phyloP scores from a whole-genome alignment of 2,113 vertebrate species.

The Hymenochirus boettgeri region DNA sequence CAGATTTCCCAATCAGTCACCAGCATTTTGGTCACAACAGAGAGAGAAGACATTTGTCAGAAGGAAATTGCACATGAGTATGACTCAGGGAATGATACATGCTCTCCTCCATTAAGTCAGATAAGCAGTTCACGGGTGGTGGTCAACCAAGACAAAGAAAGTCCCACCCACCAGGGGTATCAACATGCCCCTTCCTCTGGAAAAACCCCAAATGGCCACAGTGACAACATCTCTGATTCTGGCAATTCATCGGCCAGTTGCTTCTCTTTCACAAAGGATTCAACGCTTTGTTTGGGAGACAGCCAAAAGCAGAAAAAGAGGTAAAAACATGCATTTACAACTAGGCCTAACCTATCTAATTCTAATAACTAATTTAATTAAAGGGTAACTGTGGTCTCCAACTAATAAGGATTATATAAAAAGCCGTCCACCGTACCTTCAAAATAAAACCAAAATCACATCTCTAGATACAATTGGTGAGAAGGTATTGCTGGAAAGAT shows the following conservation, averaged over 20 bases:
- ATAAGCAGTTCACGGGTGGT: constrained; percentile 71
- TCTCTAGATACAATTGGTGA: no score
- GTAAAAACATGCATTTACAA: constrained; percentile 50
- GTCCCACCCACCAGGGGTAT: constrained; percentile 53
- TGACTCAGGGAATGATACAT: constrained; percentile 95
- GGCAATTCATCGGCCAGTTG: constrained; percentile 95
- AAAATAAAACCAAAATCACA: no score
- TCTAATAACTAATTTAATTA: no score
- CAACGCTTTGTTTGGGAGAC: constrained; percentile 55
- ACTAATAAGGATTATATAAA: no score
- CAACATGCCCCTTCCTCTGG: constrained; percentile 59
- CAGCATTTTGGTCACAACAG: constrained; percentile 74
- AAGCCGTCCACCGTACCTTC: no score
- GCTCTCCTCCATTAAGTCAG: constrained; percentile 87
- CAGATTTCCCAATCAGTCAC: constrained; percentile 82
- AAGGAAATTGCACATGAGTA: constrained; percentile 78
- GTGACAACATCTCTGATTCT: constrained; percentile 86
- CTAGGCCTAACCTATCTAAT: no score
- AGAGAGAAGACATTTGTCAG: constrained; percentile 55
- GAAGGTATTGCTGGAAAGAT: no score
- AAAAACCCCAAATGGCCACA: constrained; percentile 68
- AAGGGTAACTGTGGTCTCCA: no score
- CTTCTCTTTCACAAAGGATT: constrained; percentile 77
- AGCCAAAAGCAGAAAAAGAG: constrained; percentile 59
- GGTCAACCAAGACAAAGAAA: constrained; percentile 64